A percentile compares a stretch with the other conserved stretches of the same genome.
Evolutionary conservation across 2,113 vertebrate species (phyloP).

Genomic region (Eubucco bourcierii): DNA sequence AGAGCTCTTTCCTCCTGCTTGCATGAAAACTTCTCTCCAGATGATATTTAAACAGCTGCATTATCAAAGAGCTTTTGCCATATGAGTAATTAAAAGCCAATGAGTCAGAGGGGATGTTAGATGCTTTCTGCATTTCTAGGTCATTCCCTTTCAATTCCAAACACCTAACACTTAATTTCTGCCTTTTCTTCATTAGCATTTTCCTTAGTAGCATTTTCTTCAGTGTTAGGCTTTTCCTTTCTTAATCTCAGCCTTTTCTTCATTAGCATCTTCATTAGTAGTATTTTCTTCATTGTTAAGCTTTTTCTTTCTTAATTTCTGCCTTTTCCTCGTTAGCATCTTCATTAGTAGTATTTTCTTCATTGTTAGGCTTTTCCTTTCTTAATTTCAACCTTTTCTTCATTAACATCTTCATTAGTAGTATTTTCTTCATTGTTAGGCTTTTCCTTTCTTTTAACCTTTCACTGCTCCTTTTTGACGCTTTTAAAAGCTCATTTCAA

Average conservation of each 20-base stretch:
- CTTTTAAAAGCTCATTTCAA: not conserved
- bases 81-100: not conserved
- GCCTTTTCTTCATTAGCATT: not conserved
- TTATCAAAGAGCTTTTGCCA: not conserved
- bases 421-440: not conserved
- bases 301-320: no score
- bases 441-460: not conserved
- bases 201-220: not conserved
- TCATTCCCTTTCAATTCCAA: not conserved
- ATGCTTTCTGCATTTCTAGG: not conserved
- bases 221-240: not conserved
- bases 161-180: not conserved
- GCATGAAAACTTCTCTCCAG: not conserved
- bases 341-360: no score
- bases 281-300: no score
- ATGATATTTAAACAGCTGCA: not conserved
- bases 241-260: not conserved
- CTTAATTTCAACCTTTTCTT: not conserved
- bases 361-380: no score
- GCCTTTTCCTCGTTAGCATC: no score
- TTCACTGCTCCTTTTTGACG: not conserved
- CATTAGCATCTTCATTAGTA: no score
- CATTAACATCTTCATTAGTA: not conserved
- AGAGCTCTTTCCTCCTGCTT: not conserved
- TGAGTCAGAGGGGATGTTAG: not conserved